phyloP scores from a whole-genome alignment of 1,140 invertebrate species.

The Zeugodacus cucurbitae region DNA sequence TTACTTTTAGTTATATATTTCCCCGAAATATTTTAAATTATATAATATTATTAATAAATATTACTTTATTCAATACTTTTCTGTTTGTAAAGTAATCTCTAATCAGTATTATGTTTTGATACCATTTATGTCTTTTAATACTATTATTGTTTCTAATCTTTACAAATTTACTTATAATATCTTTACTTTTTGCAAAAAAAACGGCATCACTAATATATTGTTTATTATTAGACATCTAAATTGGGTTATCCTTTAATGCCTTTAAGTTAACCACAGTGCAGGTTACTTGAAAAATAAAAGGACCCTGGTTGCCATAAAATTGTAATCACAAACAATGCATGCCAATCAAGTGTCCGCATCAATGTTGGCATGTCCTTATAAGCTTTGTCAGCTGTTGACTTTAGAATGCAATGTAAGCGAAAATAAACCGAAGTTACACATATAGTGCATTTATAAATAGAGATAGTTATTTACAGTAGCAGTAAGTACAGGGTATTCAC shows the following conservation, averaged over 20 bases:
- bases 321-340: constrained; percentile 28
- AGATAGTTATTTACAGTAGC: neutral
- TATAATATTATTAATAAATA: too few species aligned
- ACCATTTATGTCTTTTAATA: too few species aligned
- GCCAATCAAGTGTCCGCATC: constrained; percentile 36
- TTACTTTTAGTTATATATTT: too few species aligned
- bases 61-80: too few species aligned
- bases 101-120: too few species aligned
- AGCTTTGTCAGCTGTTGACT: neutral
- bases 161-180: too few species aligned
- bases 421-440: neutral
- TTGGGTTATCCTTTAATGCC: neutral
- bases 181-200: too few species aligned
- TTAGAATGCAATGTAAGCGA: neutral
- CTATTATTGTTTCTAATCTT: too few species aligned
- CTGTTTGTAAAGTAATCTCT: too few species aligned
- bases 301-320: neutral
- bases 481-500: neutral
- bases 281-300: neutral
- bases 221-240: neutral
- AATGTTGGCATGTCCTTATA: neutral
- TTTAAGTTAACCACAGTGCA: neutral
- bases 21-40: too few species aligned
- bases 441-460: too few species aligned
- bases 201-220: too few species aligned